These are phyloP conservation scores for Amblyornis subalaris DNA, from an alignment of 2,113 vertebrate genomes.

Conservation along the genomic window DNA sequence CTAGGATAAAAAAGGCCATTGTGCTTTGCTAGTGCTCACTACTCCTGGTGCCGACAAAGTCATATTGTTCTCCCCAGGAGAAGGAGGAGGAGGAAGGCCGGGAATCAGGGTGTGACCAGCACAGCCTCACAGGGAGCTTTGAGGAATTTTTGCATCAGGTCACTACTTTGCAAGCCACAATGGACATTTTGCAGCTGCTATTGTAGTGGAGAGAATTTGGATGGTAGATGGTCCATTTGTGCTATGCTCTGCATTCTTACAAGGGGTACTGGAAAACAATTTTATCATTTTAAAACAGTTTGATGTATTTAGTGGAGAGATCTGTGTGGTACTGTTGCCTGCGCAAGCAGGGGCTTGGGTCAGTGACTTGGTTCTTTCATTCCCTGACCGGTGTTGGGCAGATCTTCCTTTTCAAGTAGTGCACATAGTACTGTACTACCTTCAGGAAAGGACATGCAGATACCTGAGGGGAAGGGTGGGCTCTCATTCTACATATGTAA, in stretches of 20 bases:
- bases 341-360: neutral
- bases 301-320: neutral
- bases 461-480: neutral
- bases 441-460: neutral
- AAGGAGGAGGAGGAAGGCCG: constrained; percentile 3
- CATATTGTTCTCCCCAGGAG: neutral
- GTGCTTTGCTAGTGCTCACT: neutral
- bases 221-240: neutral
- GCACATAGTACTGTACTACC: neutral
- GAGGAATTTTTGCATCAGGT: neutral
- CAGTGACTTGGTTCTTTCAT: neutral
- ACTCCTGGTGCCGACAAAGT: constrained; percentile 9
- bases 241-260: neutral
- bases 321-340: neutral
- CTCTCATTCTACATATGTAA: neutral
- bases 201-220: neutral
- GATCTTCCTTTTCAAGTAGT: neutral
- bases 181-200: neutral
- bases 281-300: neutral
- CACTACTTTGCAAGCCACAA: neutral
- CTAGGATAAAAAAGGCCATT: constrained; percentile 15
- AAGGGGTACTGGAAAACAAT: neutral
- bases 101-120: neutral
- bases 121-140: neutral
- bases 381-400: neutral